These are phyloP conservation scores for Cataglyphis altisquamis DNA, from an alignment of 2,888 invertebrate genomes.

Conservation along the genomic window DNA sequence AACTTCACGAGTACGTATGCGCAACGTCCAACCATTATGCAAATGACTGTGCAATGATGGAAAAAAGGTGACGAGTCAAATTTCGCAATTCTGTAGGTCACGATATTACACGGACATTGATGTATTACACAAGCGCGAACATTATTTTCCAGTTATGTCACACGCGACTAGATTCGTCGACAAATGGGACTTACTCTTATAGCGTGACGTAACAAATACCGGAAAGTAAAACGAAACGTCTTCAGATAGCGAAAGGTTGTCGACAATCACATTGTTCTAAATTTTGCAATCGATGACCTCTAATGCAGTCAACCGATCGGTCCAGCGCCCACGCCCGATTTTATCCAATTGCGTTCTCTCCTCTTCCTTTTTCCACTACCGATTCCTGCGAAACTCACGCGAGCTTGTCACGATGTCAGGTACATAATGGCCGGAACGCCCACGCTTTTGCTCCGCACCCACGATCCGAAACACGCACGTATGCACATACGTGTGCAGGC, in stretches of 20 bases:
- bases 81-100: conserved; percentile 30
- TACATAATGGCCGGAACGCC: conserved; percentile 77
- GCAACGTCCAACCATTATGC: background rate
- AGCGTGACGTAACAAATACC: background rate
- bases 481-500: background rate
- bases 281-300: conserved; percentile 56
- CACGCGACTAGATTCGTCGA: conserved; percentile 7
- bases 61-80: conserved; percentile 18
- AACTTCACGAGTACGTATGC: conserved; percentile 10
- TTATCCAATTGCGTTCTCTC: conserved; percentile 48
- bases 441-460: conserved; percentile 70
- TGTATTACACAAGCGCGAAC: conserved; percentile 10
- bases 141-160: conserved; percentile 37
- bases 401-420: conserved; percentile 76
- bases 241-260: conserved; percentile 3
- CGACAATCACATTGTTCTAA: conserved; percentile 21
- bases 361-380: conserved; percentile 65
- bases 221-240: background rate
- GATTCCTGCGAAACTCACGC: conserved; percentile 66
- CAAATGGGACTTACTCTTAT: background rate
- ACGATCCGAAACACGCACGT: conserved; percentile 60
- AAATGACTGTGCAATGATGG: conserved; percentile 7
- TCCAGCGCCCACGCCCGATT: conserved; percentile 58
- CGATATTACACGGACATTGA: background rate
- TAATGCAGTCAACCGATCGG: background rate